Evolutionary conservation across 2,113 vertebrate genomes (phyloP).

Genomic region (Dasyurus viverrinus): DNA sequence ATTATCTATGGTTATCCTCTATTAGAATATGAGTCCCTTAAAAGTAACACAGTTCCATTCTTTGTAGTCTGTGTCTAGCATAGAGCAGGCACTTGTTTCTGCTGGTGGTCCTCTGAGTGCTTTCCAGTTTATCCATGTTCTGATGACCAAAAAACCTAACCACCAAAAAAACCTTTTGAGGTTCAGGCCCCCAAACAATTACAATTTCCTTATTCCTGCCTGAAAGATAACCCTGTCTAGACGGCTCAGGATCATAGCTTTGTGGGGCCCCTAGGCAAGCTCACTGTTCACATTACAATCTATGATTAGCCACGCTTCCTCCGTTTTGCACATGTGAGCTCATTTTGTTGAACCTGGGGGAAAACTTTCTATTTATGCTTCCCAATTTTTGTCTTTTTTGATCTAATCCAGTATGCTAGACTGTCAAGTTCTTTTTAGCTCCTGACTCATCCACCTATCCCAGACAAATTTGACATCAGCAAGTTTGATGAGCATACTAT

Average conservation of each 20-base stretch:
- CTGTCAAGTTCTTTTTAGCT: neutral
- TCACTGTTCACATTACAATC: neutral
- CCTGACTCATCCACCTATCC: neutral
- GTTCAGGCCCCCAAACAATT: neutral
- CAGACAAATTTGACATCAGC: neutral
- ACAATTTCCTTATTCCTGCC: neutral
- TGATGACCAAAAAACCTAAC: too few relatives aligned
- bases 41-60: too few relatives aligned
- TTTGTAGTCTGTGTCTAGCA: too few relatives aligned
- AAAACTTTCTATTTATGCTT: neutral
- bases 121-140: too few relatives aligned
- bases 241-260: neutral
- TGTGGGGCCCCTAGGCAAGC: too few relatives aligned
- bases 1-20: too few relatives aligned
- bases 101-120: too few relatives aligned
- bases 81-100: too few relatives aligned
- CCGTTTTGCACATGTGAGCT: neutral
- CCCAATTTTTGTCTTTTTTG: neutral
- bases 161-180: too few relatives aligned
- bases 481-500: neutral
- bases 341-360: neutral
- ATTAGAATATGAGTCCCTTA: too few relatives aligned
- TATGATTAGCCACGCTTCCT: neutral
- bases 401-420: neutral
- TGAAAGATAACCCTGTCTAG: neutral